phyloP scores from a whole-genome alignment of 2,113 vertebrate species.

The Hemiscyllium ocellatum region DNA sequence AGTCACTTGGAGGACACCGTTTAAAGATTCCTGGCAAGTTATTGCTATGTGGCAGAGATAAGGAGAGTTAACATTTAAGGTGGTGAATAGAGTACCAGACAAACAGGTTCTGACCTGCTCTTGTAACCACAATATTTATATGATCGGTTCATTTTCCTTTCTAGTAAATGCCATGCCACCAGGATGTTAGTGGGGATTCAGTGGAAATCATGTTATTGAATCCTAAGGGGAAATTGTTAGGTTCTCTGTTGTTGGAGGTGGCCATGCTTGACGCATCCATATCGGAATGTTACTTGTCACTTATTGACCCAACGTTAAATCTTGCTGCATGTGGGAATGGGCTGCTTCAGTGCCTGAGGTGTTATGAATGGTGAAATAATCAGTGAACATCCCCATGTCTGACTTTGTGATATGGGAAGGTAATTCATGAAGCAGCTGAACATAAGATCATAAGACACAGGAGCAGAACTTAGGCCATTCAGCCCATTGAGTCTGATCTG shows the following conservation, averaged over 20 bases:
- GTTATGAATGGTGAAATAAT: background rate
- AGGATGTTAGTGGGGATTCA: background rate
- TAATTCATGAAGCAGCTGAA: background rate
- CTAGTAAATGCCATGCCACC: background rate
- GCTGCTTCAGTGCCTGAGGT: background rate
- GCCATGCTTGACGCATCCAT: background rate
- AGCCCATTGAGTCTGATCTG: too few species aligned
- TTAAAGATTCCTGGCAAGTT: background rate
- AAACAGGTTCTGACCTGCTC: background rate
- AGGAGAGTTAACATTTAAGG: background rate
- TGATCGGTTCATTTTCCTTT: background rate
- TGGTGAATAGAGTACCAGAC: background rate
- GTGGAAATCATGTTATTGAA: background rate
- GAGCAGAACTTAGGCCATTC: too few species aligned
- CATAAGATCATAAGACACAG: too few species aligned
- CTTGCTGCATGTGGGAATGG: background rate
- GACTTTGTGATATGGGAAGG: background rate
- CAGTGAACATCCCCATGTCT: background rate
- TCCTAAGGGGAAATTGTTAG: background rate
- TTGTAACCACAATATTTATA: background rate
- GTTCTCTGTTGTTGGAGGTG: background rate
- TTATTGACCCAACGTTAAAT: background rate
- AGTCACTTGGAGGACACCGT: background rate
- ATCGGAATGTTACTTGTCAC: background rate
- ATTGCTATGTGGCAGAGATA: background rate